Evolutionary conservation across 2,888 invertebrate genomes (phyloP).

Genomic region (Atherix ibis): DNA sequence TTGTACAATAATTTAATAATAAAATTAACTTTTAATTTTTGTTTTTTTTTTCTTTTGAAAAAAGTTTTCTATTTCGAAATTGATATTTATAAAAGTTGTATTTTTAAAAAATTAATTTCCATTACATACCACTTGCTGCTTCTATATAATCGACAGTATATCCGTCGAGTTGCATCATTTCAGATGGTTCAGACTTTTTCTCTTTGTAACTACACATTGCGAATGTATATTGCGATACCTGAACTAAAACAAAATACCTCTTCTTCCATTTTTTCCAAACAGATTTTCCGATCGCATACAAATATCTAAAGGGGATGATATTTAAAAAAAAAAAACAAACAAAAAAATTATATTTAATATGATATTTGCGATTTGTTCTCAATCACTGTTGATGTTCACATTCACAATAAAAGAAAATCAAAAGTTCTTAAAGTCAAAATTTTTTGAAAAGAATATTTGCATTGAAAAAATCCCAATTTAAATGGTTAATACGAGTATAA

Average conservation of each 20-base stretch:
- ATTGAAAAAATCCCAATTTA: no score
- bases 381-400: no score
- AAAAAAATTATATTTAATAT: not conserved
- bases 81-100: no score
- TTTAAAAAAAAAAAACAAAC: slow-evolving; percentile 1
- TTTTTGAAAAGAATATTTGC: no score
- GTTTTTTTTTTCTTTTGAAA: no score
- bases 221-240: slow-evolving; percentile 99
- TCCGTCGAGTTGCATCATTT: slow-evolving; percentile 99
- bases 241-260: slow-evolving; percentile 93
- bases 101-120: no score
- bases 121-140: slow-evolving; percentile 69
- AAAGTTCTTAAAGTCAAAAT: no score
- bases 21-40: no score
- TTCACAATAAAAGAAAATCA: no score
- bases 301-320: slow-evolving; percentile 39
- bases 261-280: slow-evolving; percentile 99
- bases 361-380: not conserved
- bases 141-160: slow-evolving; percentile 99
- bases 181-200: slow-evolving; percentile 97
- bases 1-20: no score
- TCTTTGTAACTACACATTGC: slow-evolving; percentile 99
- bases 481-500: no score
- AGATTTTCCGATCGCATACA: slow-evolving; percentile 85
- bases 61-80: not conserved